Evolutionary conservation across 2,113 vertebrate genomes (phyloP).

Genomic region (Sciurus niger): DNA sequence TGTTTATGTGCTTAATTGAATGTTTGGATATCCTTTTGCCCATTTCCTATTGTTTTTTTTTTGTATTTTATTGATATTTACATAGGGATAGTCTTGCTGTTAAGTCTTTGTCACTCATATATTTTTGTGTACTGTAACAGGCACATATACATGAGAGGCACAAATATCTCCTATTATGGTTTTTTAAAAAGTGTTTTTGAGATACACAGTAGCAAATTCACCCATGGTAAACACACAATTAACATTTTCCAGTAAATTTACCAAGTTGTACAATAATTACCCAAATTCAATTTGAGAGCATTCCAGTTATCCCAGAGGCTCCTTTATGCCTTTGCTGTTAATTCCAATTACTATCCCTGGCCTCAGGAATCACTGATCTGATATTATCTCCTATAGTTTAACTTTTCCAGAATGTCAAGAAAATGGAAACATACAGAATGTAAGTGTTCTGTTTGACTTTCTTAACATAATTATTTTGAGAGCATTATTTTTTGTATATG

Average conservation of each 20-base stretch:
- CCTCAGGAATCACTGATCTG: not conserved
- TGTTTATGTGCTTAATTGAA: conserved; percentile 12
- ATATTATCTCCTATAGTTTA: not conserved
- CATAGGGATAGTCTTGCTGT: not conserved
- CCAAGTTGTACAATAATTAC: not conserved
- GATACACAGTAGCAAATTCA: not conserved
- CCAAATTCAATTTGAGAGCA: not conserved
- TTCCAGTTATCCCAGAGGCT: not conserved
- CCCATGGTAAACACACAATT: not conserved
- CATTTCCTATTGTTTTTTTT: not conserved
- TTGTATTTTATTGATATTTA: not conserved
- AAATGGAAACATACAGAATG: not conserved
- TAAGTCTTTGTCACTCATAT: not conserved
- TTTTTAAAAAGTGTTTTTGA: not conserved
- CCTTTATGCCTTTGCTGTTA: not conserved
- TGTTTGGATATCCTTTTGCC: not conserved
- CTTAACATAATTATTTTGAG: not conserved
- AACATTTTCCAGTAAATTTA: conserved; percentile 21
- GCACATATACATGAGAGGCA: not conserved
- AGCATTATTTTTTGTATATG: not conserved
- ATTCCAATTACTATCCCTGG: not conserved
- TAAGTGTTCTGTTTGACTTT: not conserved
- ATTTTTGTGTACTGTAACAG: not conserved
- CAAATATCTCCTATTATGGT: not conserved
- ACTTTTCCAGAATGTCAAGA: not conserved